Evolutionary conservation across 2,113 vertebrate genomes (phyloP).

Genomic region (Muntiacus muntjak): DNA sequence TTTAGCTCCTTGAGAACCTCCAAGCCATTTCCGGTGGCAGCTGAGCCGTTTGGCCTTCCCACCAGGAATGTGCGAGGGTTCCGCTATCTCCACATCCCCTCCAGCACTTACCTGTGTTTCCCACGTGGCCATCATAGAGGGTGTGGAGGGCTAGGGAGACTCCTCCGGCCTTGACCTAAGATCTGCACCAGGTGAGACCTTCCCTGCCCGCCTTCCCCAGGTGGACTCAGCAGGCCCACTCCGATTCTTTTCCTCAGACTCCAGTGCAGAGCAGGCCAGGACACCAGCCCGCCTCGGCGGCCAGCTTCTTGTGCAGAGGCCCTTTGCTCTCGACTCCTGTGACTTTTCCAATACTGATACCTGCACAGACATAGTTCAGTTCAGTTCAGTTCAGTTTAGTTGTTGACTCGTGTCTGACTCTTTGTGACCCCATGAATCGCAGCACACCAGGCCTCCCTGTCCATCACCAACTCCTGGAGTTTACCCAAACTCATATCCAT

Average conservation of each 20-base stretch:
- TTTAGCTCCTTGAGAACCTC: neutral
- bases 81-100: accelerated
- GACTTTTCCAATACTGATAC: neutral
- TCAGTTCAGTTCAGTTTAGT: neutral
- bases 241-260: neutral
- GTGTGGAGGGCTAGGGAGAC: neutral
- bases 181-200: neutral
- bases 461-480: neutral
- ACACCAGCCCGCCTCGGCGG: accelerated
- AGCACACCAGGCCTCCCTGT: neutral
- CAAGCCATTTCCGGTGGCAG: neutral
- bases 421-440: accelerated
- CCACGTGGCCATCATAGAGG: accelerated
- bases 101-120: neutral
- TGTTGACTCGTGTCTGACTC: accelerated
- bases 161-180: neutral
- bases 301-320: neutral
- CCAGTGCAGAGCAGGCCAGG: neutral
- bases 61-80: accelerated
- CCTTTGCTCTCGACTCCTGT: neutral
- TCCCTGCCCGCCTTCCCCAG: neutral
- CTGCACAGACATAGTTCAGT: neutral
- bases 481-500: neutral
- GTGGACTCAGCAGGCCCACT: accelerated
- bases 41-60: accelerated